Base-by-base conservation (phyloP, 2,797 vertebrate species). In the Sebastes variabilis region DNA sequence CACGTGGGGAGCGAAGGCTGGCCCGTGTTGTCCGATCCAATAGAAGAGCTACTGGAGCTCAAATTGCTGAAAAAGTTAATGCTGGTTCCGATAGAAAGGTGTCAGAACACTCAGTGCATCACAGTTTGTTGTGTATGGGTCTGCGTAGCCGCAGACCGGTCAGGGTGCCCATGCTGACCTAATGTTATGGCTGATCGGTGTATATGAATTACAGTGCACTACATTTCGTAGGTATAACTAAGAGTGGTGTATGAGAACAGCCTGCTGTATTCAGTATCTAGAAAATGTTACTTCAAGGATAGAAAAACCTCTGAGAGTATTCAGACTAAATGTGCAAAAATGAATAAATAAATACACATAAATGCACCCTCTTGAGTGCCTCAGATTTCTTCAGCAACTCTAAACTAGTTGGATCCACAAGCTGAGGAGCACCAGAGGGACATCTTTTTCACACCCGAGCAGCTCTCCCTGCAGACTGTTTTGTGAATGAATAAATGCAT, bases 321-420 rank as follows among this genome's bases (percentile, higher is more conserved):
- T 62, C 27, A 46, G n/a, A 68, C 16, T 58, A 71, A 71, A 71
- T 68, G 30, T 24, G 24, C 24, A 54, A 27, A 74, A 66, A 54
- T 54, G 8, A 54, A 54, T 54, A 54, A n/a, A 54, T 54, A 54
- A 54, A 54, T n/a, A 11, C 20, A 54, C 49, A 54, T 54, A 22
- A 54, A 54, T 54, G 1, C 49, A 2, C 49, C 49, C 20, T 54
- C 49, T 54, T n/a, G 20, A 22, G 49, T 54, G 20, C 49, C 49
- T 54, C 49, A 54, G 4, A 54, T n/a, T n/a, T 54, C 49, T 54
- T 54, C 20, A 54, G 49, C 18, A 54, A 54, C 20, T 54, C 2
- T 49, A 49, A 49, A 49, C 46, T 49, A 20, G 18, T 49, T 20
- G 46, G 1, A 49, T 49, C 46, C 46, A 49, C 7, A 54, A 54